Conservation (phyloP, 2,888 invertebrate genomes). For the Litoditis marina region DNA sequence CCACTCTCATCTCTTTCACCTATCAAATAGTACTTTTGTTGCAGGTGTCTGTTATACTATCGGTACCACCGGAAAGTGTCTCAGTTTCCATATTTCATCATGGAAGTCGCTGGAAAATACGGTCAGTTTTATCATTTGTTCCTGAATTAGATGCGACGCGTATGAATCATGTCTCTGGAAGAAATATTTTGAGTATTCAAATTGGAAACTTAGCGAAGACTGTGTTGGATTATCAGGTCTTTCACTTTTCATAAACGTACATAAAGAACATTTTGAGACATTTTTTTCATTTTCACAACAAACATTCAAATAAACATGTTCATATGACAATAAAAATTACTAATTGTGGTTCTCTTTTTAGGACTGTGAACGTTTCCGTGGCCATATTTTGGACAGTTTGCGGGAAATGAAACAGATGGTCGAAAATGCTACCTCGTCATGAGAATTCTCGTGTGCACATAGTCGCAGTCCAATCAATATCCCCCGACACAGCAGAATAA, state of each 20-base stretch:
- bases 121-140: slow-evolving; percentile 13
- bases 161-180: no score
- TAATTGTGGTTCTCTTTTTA: slow-evolving; percentile 10
- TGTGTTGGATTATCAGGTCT: no score
- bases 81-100: slow-evolving; percentile 50
- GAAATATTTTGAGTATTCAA: no score
- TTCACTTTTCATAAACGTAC: not conserved
- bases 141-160: no score
- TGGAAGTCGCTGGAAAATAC: slow-evolving; percentile 44
- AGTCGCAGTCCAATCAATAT: no score
- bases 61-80: slow-evolving; percentile 44
- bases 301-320: not conserved
- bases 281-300: not conserved
- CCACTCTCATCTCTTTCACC: not conserved
- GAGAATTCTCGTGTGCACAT: no score
- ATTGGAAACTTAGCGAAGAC: not conserved
- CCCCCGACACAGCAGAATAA: no score
- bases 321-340: no score
- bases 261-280: not conserved
- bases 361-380: slow-evolving; percentile 37
- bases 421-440: slow-evolving; percentile 28
- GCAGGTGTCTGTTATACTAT: slow-evolving; percentile 52
- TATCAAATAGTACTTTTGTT: slow-evolving; percentile 2
- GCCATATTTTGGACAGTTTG: slow-evolving; percentile 31
- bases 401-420: slow-evolving; percentile 38